These are phyloP conservation scores for Lithophane ornitopus DNA, from an alignment of 2,888 invertebrate species.

Conservation along the genomic window DNA sequence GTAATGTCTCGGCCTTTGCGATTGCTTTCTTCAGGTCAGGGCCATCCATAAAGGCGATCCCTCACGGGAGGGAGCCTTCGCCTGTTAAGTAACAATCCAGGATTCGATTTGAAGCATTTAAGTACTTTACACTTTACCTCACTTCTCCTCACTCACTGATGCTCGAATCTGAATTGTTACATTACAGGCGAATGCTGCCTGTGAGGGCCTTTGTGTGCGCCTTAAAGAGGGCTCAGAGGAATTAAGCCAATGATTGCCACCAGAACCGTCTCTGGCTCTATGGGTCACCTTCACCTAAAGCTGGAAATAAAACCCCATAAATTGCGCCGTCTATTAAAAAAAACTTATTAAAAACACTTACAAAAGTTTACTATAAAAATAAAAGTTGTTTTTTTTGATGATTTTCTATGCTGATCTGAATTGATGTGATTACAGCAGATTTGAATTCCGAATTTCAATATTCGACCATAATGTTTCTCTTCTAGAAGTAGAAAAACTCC, in stretches of 20 bases:
- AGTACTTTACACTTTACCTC: no score
- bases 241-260: background rate
- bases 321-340: background rate
- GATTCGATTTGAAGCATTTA: background rate
- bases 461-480: conserved; percentile 14
- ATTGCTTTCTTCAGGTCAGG: background rate
- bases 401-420: conserved; percentile 26
- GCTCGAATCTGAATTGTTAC: background rate
- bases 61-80: background rate
- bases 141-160: background rate
- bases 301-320: background rate
- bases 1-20: background rate
- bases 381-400: conserved; percentile 20
- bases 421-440: conserved; percentile 12
- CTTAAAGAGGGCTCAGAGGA: background rate
- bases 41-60: background rate
- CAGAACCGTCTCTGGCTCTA: background rate
- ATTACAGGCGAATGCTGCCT: background rate
- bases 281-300: background rate
- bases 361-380: conserved; percentile 47
- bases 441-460: conserved; percentile 26
- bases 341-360: conserved; percentile 19
- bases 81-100: background rate
- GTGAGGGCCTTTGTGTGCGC: background rate
- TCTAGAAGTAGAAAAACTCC: conserved; percentile 21